phyloP scores from a whole-genome alignment of 2,113 vertebrate genomes.

The Pollachius pollachius region DNA sequence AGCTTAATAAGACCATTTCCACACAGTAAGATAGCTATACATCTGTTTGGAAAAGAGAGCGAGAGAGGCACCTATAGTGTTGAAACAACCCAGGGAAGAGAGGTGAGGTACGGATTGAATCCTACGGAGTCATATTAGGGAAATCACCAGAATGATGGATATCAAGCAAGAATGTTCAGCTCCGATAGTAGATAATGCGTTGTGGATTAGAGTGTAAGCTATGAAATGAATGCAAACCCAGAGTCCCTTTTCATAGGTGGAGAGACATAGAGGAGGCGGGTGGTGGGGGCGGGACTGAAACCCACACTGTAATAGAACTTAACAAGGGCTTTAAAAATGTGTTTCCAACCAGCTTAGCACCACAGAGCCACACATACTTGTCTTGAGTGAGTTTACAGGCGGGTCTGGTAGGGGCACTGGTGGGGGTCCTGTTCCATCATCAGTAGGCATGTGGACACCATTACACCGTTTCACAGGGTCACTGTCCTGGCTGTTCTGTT shows the following conservation, averaged over 20 bases:
- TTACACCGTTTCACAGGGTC: slow-evolving; percentile 28
- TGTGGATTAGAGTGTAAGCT: not conserved
- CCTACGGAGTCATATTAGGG: too few species aligned
- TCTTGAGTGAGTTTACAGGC: slow-evolving; percentile 42
- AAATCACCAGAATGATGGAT: too few species aligned
- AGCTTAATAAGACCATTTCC: slow-evolving; percentile 23
- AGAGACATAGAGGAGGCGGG: not conserved
- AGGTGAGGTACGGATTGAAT: not conserved
- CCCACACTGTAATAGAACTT: slow-evolving; percentile 30
- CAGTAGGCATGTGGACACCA: slow-evolving; percentile 19
- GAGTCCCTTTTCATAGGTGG: not conserved
- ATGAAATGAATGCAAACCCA: too few species aligned
- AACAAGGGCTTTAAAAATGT: slow-evolving; percentile 39
- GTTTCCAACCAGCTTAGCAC: slow-evolving; percentile 29
- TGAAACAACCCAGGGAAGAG: not conserved
- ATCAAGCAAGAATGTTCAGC: too few species aligned
- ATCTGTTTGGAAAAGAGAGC: slow-evolving; percentile 21
- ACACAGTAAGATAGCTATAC: slow-evolving; percentile 1
- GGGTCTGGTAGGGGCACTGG: slow-evolving; percentile 28
- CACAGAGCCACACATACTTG: slow-evolving; percentile 28
- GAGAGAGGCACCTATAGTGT: slow-evolving; percentile 2
- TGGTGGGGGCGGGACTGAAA: not conserved
- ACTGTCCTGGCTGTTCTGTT: not conserved
- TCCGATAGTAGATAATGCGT: not conserved
- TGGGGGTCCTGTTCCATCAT: slow-evolving; percentile 38